Percentiles rank a stretch among this genome's conserved stretches.
Evolutionary conservation across 2,888 invertebrate genomes (phyloP).

Genomic region (Dyspetes luteomarginatus): DNA sequence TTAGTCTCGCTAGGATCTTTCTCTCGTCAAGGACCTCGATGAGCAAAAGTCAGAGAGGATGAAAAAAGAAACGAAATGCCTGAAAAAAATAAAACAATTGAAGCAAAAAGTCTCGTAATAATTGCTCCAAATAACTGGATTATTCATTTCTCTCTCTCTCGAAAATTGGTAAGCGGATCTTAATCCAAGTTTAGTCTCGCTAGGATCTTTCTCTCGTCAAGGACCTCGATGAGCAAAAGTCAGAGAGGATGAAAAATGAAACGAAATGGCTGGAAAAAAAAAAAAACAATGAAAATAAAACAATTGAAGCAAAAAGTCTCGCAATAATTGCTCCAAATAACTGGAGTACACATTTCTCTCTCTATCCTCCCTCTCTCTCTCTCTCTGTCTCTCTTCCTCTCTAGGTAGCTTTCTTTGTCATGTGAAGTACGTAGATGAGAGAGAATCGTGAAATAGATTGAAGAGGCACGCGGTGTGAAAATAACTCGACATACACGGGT

Average conservation of each 20-base stretch:
- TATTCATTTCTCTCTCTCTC: not conserved
- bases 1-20: conserved; percentile 18
- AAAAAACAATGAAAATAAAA: not conserved
- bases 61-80: conserved; percentile 14
- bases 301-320: not conserved
- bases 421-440: not conserved
- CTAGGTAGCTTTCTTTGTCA: not conserved
- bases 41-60: not conserved
- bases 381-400: conserved; percentile 16
- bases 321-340: conserved; percentile 32
- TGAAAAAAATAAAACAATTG: not conserved
- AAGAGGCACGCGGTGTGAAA: conserved; percentile 52
- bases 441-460: conserved; percentile 23
- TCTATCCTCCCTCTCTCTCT: not conserved
- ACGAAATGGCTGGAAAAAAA: not conserved
- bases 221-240: not conserved
- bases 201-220: no score
- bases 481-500: conserved; percentile 58
- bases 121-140: conserved; percentile 28
- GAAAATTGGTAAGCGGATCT: not conserved
- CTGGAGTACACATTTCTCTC: not conserved
- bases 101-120: conserved; percentile 3
- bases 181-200: no score
- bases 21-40: conserved; percentile 27
- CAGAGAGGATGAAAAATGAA: conserved; percentile 4